Evolutionary conservation across 2,113 vertebrate genomes (phyloP).

Genomic region (Chunga burmeisteri): DNA sequence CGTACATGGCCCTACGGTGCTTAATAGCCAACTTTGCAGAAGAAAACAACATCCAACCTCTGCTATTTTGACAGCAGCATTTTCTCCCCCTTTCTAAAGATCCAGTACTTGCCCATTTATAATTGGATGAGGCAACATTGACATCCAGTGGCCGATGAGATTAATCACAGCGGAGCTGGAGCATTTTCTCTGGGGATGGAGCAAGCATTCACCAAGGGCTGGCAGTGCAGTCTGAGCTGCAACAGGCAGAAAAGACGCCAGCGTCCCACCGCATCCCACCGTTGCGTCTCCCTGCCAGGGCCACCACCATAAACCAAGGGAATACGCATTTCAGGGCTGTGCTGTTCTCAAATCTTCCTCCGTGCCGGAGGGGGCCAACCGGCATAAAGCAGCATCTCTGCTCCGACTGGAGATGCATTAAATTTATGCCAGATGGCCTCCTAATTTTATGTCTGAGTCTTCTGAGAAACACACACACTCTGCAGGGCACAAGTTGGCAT

Average conservation of each 20-base stretch:
- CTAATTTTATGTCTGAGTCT: rapidly evolving
- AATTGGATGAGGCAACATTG: constrained; percentile 76
- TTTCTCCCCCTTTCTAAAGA: not conserved
- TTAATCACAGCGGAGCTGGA: constrained; percentile 65
- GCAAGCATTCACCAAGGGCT: not conserved
- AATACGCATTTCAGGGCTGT: rapidly evolving
- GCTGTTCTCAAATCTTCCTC: not conserved
- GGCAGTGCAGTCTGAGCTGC: not conserved
- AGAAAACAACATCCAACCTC: not conserved
- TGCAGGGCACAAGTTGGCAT: rapidly evolving
- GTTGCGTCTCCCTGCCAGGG: not conserved
- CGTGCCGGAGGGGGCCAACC: rapidly evolving
- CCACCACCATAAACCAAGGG: not conserved
- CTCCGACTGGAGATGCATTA: not conserved
- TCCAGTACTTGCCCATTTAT: not conserved
- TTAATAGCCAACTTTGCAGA: not conserved
- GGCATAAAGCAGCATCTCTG: not conserved
- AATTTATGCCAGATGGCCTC: not conserved
- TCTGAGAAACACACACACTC: not conserved
- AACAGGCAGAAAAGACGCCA: not conserved
- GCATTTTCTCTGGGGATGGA: not conserved
- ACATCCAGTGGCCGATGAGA: constrained; percentile 78
- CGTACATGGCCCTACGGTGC: rapidly evolving
- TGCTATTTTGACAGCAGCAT: not conserved
- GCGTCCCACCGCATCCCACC: no score